phyloP scores from a whole-genome alignment of 2,113 vertebrate species.

The Mastomys coucha region DNA sequence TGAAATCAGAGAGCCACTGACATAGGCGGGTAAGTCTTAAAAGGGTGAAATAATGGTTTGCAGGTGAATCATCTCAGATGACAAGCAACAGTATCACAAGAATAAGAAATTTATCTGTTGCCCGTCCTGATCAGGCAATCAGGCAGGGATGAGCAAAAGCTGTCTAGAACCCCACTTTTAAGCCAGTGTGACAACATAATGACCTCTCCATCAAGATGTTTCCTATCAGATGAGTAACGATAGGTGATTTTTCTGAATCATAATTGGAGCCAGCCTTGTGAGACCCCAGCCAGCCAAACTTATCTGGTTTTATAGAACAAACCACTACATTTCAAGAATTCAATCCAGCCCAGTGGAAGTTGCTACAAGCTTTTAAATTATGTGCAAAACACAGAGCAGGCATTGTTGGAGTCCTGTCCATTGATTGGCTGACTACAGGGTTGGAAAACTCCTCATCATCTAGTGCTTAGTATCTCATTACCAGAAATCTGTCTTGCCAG shows the following conservation, averaged over 20 bases:
- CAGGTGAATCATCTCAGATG: constrained; percentile 72
- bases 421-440: constrained; percentile 68
- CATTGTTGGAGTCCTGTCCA: constrained; percentile 65
- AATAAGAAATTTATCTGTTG: constrained; percentile 48
- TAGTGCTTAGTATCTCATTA: constrained; percentile 70
- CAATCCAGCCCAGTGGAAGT: constrained; percentile 74
- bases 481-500: constrained; percentile 61
- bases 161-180: not conserved
- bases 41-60: constrained; percentile 66
- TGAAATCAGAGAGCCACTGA: constrained; percentile 57
- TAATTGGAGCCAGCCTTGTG: constrained; percentile 79
- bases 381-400: constrained; percentile 62
- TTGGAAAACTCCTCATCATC: constrained; percentile 79
- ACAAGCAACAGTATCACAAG: constrained; percentile 41
- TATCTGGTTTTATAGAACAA: constrained; percentile 73
- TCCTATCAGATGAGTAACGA: constrained; percentile 48
- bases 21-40: constrained; percentile 47
- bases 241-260: constrained; percentile 70
- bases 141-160: constrained; percentile 65
- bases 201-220: constrained; percentile 61
- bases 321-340: constrained; percentile 73
- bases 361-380: constrained; percentile 75
- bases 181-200: constrained; percentile 69
- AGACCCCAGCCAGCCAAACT: constrained; percentile 63
- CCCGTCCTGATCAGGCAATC: constrained; percentile 44